These are phyloP conservation scores for Malurus splendens DNA, from an alignment of 2,797 vertebrate species.

Conservation along the genomic window DNA sequence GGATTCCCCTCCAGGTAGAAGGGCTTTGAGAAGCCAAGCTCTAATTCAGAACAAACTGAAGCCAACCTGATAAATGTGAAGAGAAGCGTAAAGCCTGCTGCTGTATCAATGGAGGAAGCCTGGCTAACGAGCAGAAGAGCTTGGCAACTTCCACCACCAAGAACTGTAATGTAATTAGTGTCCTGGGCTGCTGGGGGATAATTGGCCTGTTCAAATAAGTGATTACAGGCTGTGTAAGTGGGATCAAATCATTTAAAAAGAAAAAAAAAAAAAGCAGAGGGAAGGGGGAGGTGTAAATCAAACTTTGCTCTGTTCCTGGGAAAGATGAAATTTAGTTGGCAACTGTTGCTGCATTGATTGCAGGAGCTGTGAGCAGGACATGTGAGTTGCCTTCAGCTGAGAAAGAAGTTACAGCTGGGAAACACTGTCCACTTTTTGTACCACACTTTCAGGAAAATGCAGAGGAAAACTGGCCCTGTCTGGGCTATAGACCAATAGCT, in stretches of 20 bases:
- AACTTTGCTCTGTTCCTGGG: background rate
- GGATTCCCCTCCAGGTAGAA: background rate
- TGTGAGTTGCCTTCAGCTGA: background rate
- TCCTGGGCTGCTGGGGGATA: background rate
- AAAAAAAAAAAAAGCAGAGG: rapidly evolving
- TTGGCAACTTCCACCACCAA: background rate
- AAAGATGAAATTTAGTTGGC: background rate
- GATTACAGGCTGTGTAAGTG: background rate
- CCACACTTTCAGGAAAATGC: background rate
- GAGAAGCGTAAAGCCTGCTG: background rate
- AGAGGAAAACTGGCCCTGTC: background rate
- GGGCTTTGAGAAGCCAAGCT: background rate
- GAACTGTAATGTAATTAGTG: background rate
- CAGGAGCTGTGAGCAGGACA: background rate
- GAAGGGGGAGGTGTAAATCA: rapidly evolving
- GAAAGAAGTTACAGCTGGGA: background rate
- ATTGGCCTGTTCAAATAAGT: background rate
- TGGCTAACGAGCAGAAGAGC: background rate
- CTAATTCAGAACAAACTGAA: background rate
- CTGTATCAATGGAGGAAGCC: background rate
- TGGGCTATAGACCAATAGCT: background rate
- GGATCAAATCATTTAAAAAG: background rate
- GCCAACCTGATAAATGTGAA: background rate
- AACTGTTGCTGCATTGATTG: background rate
- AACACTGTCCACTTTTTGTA: background rate